Conservation (phyloP, 2,888 invertebrate species). For the Herminia tarsipennalis region DNA sequence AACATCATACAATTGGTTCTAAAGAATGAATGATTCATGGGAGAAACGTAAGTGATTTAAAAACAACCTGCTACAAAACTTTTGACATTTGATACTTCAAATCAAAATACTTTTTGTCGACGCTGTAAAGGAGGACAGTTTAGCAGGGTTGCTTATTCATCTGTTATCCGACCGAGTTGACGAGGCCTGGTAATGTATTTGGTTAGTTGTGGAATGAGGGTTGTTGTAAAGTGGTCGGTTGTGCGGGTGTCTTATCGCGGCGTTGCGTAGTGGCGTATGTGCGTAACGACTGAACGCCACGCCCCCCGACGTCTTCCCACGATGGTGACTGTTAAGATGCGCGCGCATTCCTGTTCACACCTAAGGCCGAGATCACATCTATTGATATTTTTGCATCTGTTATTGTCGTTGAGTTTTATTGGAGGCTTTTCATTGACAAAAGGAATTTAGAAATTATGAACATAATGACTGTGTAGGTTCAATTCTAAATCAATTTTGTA, state of each 20-base stretch:
- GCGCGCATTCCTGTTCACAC: slow-evolving; percentile 73
- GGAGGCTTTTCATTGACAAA: neutral
- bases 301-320: slow-evolving; percentile 73
- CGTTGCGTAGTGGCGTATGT: slow-evolving; percentile 72
- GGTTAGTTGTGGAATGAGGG: slow-evolving; percentile 15
- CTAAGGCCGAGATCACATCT: slow-evolving; percentile 68
- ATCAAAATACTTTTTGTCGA: slow-evolving; percentile 22
- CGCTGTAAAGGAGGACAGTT: slow-evolving; percentile 22
- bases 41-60: slow-evolving; percentile 2
- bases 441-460: neutral
- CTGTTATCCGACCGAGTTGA: slow-evolving; percentile 31
- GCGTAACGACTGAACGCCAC: slow-evolving; percentile 75
- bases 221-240: slow-evolving; percentile 31
- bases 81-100: slow-evolving; percentile 18
- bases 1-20: neutral
- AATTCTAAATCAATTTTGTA: too few species aligned
- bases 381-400: slow-evolving; percentile 34
- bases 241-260: slow-evolving; percentile 62
- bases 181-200: slow-evolving; percentile 15
- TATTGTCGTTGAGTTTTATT: slow-evolving; percentile 7
- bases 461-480: too few species aligned
- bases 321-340: slow-evolving; percentile 65
- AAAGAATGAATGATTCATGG: slow-evolving; percentile 7
- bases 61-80: slow-evolving; percentile 1
- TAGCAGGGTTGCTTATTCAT: slow-evolving; percentile 32